Evolutionary conservation across 2,797 vertebrate genomes (phyloP), one percentile per base, ranked within the genome.

Genomic region (Graptemys geographica): DNA sequence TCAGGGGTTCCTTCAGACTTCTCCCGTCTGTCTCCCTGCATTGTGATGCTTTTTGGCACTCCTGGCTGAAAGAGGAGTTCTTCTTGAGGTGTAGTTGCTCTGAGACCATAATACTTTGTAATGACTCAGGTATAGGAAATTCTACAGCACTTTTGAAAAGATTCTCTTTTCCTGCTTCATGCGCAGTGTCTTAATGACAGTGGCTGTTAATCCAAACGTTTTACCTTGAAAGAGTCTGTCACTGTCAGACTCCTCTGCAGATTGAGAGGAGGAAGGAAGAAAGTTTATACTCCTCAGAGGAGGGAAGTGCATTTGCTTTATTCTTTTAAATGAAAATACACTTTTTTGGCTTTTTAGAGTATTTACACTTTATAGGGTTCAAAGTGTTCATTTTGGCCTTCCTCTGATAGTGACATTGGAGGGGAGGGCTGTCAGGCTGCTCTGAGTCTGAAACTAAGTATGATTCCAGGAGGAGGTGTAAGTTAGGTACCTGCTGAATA

Each of bases 61-160:
- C 65, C 65, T 86, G 65, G 11, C 74, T 86, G 49, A 86, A 37
- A 49, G 41, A 27, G 49, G 41, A 27, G 52, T 80, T 95, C 74
- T 91, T 93, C 79, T 44, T 81, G 33, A 94, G 28, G 10, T 87
- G 33, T 62, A 51, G 12, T 37, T 79, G 76, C 16, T 41, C 74
- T 92, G 74, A 95, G 51, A 93, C 81, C 47, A 91, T 89, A 94
- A 78, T n/a, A 52, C 76, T 31, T 84, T 65, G 81, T 78, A 85
- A 87, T 41, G n/a, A 33, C 6, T 16, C 88, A 12, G 27, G 44
- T 87, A 87, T 59, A 91, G 72, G 53, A 96, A 90, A 28, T 27
- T 5, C 74, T 79, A 19, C 65, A 87, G 83, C 2, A 56, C 23
- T 88, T 83, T 83, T 5, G 23, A 90, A 81, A 4, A 53, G 74